Evolutionary conservation across 2,113 vertebrate genomes (phyloP), one percentile per base, ranked within the genome.

Genomic region (Tympanuchus pallidicinctus): DNA sequence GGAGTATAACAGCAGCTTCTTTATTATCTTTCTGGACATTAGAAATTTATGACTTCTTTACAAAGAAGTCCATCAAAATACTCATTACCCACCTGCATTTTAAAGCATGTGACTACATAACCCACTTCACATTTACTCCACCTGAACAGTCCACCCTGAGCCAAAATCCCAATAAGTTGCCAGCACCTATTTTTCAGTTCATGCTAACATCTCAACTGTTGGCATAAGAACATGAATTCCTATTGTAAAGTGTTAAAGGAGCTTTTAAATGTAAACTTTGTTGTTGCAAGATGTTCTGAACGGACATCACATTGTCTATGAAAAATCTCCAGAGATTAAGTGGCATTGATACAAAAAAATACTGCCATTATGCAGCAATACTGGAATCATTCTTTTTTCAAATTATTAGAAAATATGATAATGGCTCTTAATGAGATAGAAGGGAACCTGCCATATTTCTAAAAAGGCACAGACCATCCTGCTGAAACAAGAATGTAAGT

Each of bases 41-140:
- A 92, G 32, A 95, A 85, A 94, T 88, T 65, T 72, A 70, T 61
- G 76, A 65, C 13, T 60, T 72, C 21, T 10, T 72, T 52, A 10
- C 17, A 79, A 88, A 91, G 50, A 54, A 88, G 45, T 72, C 80
- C 65, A 65, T 54, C 34, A 60, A 34, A 94, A 82, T 86, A 77
- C 63, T 82, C 71, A 83, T 60, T 75, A 60, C 20, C 24, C 43
- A 43, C n/a, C 32, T 91, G 38, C 66, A 71, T 57, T 59, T 65
- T 61, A 47, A 90, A 75, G 30, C 34, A 72, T 0, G 1, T 76
- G 54, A 81, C 72, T 61, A 25, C n/a, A 34, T 54, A 72, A 91
- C 38, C 64, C 72, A 80, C 74, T 85, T 92, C 76, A 92, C n/a
- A 48, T 17, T 89, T 86, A 40, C 32, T 91, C 40, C 61, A 92